Evolutionary conservation across 2,797 vertebrate genomes (phyloP).

Genomic region (Myiotriccus ornatus): DNA sequence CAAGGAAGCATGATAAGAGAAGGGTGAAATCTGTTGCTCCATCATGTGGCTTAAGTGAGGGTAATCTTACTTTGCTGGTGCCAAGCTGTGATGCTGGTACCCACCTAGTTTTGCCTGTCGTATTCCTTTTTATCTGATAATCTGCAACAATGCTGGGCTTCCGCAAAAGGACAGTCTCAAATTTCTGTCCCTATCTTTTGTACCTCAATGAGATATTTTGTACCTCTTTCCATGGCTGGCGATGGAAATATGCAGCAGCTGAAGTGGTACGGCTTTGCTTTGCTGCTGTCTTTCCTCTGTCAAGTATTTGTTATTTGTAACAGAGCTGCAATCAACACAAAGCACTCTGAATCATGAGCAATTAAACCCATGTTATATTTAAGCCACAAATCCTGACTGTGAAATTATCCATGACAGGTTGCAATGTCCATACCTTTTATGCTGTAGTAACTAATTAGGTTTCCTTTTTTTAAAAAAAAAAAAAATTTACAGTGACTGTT

Average conservation of each 20-base stretch:
- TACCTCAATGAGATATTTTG: background rate
- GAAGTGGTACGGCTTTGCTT: background rate
- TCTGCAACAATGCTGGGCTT: background rate
- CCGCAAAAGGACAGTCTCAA: background rate
- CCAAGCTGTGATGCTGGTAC: background rate
- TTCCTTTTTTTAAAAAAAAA: background rate
- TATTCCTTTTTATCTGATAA: background rate
- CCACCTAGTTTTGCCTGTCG: background rate
- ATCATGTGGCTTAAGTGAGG: background rate
- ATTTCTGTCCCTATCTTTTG: background rate
- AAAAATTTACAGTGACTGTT: background rate
- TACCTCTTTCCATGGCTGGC: background rate
- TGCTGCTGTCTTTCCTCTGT: background rate
- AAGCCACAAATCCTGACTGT: background rate
- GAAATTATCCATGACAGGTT: background rate
- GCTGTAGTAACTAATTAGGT: background rate
- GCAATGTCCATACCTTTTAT: background rate
- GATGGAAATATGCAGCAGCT: background rate
- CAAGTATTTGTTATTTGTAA: background rate
- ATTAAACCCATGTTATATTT: background rate
- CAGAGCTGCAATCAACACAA: background rate
- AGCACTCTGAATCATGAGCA: background rate
- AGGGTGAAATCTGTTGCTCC: background rate
- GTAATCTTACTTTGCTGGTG: background rate
- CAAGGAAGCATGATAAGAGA: rapidly evolving